Conservation (phyloP, 2,797 vertebrate genomes). For the Microcaecilia unicolor region DNA sequence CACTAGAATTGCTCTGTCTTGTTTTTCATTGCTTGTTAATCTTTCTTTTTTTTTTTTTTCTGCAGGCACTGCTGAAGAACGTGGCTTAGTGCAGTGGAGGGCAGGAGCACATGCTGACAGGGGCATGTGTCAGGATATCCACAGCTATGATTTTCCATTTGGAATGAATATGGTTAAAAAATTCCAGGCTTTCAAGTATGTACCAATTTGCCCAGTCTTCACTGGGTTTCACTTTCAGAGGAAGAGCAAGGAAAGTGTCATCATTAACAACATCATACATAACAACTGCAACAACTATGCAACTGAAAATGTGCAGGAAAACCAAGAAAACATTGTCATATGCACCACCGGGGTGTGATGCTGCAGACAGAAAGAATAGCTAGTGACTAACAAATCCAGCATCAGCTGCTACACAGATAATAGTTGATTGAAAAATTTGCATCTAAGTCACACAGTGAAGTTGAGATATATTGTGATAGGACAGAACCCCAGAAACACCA, state of each 20-base stretch:
- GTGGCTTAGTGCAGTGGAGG: constrained; percentile 79
- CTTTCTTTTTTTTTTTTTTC: not conserved
- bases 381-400: no score
- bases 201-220: constrained; percentile 83
- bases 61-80: constrained; percentile 72
- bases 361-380: no score
- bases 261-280: no score
- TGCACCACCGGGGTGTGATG: no score
- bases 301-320: not conserved
- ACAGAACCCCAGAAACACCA: no score
- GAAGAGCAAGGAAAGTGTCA: not conserved
- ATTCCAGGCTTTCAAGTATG: constrained; percentile 48
- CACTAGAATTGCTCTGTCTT: no score
- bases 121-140: constrained; percentile 27
- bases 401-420: no score
- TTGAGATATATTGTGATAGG: no score
- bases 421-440: no score
- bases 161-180: constrained; percentile 67
- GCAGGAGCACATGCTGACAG: constrained; percentile 53
- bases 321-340: constrained; percentile 3
- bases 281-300: no score
- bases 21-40: no score
- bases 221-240: constrained; percentile 50
- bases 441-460: no score
- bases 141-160: constrained; percentile 78